phyloP scores from a whole-genome alignment of 2,888 invertebrate species.

The Drosophila mimica region DNA sequence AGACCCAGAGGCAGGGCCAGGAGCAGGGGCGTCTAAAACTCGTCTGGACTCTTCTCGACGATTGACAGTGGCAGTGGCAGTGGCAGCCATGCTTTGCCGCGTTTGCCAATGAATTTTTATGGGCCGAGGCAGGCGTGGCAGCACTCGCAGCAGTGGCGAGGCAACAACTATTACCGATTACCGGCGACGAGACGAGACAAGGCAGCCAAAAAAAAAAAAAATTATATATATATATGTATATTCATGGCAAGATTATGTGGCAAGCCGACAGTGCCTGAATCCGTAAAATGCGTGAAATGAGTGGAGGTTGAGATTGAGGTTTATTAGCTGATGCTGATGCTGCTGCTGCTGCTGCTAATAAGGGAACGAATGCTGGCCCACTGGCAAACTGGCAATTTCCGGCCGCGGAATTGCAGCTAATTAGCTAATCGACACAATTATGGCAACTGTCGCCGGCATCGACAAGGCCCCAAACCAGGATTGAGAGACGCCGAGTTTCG shows the following conservation, averaged over 20 bases:
- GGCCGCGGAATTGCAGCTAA: slow-evolving; percentile 73
- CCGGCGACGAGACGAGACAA: slow-evolving; percentile 17
- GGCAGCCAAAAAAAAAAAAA: slow-evolving; percentile 35
- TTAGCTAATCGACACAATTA: slow-evolving; percentile 80
- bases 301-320: background rate
- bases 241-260: slow-evolving; percentile 74
- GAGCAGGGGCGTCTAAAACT: slow-evolving; percentile 23
- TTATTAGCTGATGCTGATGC: slow-evolving; percentile 3
- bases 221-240: slow-evolving; percentile 63
- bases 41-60: slow-evolving; percentile 50
- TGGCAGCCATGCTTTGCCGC: slow-evolving; percentile 60
- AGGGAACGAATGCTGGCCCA: slow-evolving; percentile 7
- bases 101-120: slow-evolving; percentile 79
- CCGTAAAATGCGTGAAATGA: background rate
- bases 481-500: slow-evolving; percentile 1
- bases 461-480: slow-evolving; percentile 8
- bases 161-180: background rate
- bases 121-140: slow-evolving; percentile 54
- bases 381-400: slow-evolving; percentile 70
- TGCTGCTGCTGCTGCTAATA: slow-evolving; percentile 2
- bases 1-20: slow-evolving; percentile 21
- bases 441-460: slow-evolving; percentile 27
- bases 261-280: slow-evolving; percentile 33
- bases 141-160: background rate
- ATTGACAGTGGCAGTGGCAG: slow-evolving; percentile 36